Percentiles rank a stretch among this genome's conserved stretches.
phyloP scores from a whole-genome alignment of 2,113 vertebrate genomes.

The Prionailurus viverrinus region DNA sequence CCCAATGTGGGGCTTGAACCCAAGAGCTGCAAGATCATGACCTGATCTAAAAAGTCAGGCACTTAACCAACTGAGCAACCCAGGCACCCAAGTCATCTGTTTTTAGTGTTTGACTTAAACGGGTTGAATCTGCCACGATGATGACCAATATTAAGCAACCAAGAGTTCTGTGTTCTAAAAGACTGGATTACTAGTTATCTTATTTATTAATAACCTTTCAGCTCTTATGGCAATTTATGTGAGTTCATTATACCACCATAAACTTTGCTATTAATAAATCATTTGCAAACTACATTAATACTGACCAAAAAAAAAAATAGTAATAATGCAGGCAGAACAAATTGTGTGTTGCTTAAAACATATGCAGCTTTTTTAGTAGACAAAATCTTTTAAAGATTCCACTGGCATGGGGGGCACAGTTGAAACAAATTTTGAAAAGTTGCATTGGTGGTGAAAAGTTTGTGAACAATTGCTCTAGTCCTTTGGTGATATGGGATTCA shows the following conservation, averaged over 20 bases:
- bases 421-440: conserved; percentile 25
- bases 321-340: not conserved
- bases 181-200: not conserved
- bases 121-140: not conserved
- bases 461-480: not conserved
- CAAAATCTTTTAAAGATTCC: not conserved
- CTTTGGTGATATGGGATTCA: not conserved
- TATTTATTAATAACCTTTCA: not conserved
- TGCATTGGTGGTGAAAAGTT: not conserved
- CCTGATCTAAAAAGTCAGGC: no score
- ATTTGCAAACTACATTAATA: not conserved
- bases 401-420: not conserved
- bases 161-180: not conserved
- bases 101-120: not conserved
- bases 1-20: no score
- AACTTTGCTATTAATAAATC: conserved; percentile 1
- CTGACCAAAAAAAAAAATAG: not conserved
- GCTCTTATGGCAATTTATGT: not conserved
- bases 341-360: not conserved
- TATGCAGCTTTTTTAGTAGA: not conserved
- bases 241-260: conserved; percentile 8
- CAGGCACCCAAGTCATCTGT: not conserved
- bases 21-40: no score
- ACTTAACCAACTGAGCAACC: no score
- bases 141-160: not conserved